These are phyloP conservation scores for Crocodylus rhombifer DNA, from an alignment of 2,797 vertebrate genomes.

Conservation along the genomic window DNA sequence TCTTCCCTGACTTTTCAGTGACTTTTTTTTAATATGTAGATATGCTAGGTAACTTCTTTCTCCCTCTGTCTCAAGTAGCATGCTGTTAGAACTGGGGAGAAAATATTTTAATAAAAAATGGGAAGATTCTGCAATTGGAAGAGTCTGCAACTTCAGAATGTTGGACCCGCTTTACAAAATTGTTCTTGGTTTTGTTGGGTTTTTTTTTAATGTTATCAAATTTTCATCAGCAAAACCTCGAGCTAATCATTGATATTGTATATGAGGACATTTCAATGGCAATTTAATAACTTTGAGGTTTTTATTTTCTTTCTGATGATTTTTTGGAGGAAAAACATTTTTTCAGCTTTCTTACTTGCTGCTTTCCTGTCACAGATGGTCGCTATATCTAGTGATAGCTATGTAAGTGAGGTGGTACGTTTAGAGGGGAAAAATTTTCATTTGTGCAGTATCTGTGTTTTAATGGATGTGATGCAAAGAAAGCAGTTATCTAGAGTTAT, in stretches of 20 bases:
- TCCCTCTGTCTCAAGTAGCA: neutral
- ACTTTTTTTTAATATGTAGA: neutral
- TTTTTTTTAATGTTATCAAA: neutral
- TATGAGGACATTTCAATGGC: too few relatives aligned
- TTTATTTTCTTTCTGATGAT: neutral
- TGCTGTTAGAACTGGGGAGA: neutral
- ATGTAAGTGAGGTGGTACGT: neutral
- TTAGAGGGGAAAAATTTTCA: neutral
- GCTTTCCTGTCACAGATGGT: neutral
- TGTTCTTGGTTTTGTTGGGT: accelerated
- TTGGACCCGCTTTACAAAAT: neutral
- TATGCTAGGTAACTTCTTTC: neutral
- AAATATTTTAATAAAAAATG: neutral
- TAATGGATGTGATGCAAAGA: neutral
- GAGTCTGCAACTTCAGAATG: neutral
- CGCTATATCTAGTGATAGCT: neutral
- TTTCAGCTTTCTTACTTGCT: neutral
- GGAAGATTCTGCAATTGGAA: neutral
- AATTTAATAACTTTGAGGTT: too few relatives aligned
- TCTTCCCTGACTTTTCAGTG: neutral
- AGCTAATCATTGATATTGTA: too few relatives aligned
- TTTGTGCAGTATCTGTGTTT: neutral
- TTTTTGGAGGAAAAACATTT: neutral
- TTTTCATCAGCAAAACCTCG: too few relatives aligned
- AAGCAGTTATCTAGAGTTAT: slow-evolving; percentile 11